These are phyloP conservation scores for Ceraclea dissimilis DNA, from an alignment of 2,888 invertebrate species.

Conservation along the genomic window DNA sequence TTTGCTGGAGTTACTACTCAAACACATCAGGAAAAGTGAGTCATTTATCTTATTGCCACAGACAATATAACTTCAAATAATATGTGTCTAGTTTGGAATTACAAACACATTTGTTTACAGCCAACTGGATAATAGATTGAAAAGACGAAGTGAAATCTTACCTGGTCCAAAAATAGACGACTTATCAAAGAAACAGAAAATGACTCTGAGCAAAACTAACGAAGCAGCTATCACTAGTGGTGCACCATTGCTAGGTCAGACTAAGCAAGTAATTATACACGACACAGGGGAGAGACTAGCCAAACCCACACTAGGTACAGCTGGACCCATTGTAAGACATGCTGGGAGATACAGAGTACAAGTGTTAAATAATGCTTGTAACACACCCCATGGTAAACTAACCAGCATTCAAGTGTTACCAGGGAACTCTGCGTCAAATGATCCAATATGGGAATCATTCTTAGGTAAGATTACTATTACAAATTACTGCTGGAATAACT, in stretches of 20 bases:
- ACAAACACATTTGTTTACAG: constrained; percentile 31
- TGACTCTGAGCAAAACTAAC: constrained; percentile 19
- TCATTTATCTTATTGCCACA: no score
- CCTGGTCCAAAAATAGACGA: constrained; percentile 39
- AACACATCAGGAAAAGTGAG: constrained; percentile 18
- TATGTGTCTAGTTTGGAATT: no score
- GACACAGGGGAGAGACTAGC: constrained; percentile 28
- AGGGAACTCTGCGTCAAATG: constrained; percentile 49
- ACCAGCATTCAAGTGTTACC: constrained; percentile 50
- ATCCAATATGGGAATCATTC: constrained; percentile 63
- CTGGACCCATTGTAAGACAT: constrained; percentile 41
- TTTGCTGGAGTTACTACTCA: constrained; percentile 23
- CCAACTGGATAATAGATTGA: constrained; percentile 38
- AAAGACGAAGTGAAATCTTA: constrained; percentile 35
- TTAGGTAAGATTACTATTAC: constrained; percentile 40
- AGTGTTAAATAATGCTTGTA: constrained; percentile 46
- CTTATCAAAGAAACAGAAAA: constrained; percentile 29
- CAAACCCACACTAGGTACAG: constrained; percentile 36
- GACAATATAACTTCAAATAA: no score
- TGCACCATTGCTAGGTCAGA: neutral
- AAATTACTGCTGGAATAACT: no score
- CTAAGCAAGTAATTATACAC: constrained; percentile 19
- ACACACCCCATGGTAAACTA: constrained; percentile 53
- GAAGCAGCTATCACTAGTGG: constrained; percentile 23
- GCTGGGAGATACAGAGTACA: constrained; percentile 44